Base-by-base conservation (phyloP, 2,888 invertebrate genomes). In the Gnatocerus cornutus region DNA sequence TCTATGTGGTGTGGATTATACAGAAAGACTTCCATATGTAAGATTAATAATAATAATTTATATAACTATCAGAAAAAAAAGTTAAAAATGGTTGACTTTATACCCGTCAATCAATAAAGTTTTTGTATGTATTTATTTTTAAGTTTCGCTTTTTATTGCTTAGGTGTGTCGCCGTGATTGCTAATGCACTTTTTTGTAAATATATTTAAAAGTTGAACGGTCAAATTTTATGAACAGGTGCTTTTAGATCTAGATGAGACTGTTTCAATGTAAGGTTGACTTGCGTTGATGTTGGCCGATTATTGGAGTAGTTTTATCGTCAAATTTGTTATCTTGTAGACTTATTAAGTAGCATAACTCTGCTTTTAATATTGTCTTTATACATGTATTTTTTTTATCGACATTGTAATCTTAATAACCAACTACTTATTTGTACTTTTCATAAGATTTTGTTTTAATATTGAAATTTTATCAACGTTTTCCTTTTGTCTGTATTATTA, bases 81-180 rank as follows among this genome's bases (percentile, higher is more conserved):
- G 29, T 67, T 62, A 58, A 58, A 64, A 61, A 58, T 45, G 68
- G 63, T 50, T 43, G 64, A 56, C 58, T 56, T 10, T 65, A 55
- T 68, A 68, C 16, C 52, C 1, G 50, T 61, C 13, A 21, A 53
- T 53, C 68, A 29, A 37, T 48, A 62, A 48, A 52, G 53, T n/a
- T 41, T 78, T 77, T 77, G 76, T 78, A 79, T 80, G 79, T 80
- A 78, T 78, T 77, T 75, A 71, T 73, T 59, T 75, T 74, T 78
- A 77, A 79, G 78, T 79, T 81, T 80, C 78, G 77, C 77, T 80
- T 81, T 79, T 77, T 81, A 80, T 77, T 77, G 82, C 82, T 83
- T 83, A 82, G 82, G 82, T 83, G 82, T 83, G 82, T 81, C 83
- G 83, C 80, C 81, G 81, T 83, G 82, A 82, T 81, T 77, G 81